Evolutionary conservation across 1,140 invertebrate species (phyloP), one percentile per base, ranked within the genome.

Genomic region (Drosophila ananassae): DNA sequence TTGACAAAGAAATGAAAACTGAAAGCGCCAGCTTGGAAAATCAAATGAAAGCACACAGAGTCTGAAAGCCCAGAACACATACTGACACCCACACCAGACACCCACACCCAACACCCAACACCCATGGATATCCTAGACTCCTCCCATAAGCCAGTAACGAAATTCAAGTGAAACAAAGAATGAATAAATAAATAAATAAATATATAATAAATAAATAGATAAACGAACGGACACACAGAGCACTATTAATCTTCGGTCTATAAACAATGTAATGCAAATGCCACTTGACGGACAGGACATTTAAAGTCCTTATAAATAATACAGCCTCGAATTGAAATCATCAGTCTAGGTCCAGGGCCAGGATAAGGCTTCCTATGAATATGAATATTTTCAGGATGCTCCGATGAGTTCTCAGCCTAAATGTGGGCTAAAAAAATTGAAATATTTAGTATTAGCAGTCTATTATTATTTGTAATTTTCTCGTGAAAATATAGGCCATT

Each of bases 1-100:
- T 89, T 89, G 83, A 83, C 83, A 89, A 89, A 89, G 83, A 89
- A 89, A 89, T 89, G 84, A 89, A 89, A 89, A 79, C 83, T 83
- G 84, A 89, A 89, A 89, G 83, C 83, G 83, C 75, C 83, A 89
- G 83, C 83, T 89, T 89, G 83, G 83, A 89, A 89, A 89, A 87
- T 89, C 83, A 87, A 87, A 87, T 87, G 79, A 76, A 82, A 76
- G 66, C 64, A 67, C 61, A 75, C 72, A 53, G 47, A 48, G 41
- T 37, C 34, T 8, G 8, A 34, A 10, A 30, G 2, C 25, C 9
- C 32, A 64, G 17, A 7, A 37, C 32, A 17, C 13, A 17, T 3
- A 50, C 28, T 21, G 0, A 30, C n/a, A 44, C 9, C 7, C 10
- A 39, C 24, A 13, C 25, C 2, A 8, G 13, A 21, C n/a, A 46